These are phyloP conservation scores for Hippocampus kuda DNA, from an alignment of 2,797 vertebrate genomes.

Conservation along the genomic window DNA sequence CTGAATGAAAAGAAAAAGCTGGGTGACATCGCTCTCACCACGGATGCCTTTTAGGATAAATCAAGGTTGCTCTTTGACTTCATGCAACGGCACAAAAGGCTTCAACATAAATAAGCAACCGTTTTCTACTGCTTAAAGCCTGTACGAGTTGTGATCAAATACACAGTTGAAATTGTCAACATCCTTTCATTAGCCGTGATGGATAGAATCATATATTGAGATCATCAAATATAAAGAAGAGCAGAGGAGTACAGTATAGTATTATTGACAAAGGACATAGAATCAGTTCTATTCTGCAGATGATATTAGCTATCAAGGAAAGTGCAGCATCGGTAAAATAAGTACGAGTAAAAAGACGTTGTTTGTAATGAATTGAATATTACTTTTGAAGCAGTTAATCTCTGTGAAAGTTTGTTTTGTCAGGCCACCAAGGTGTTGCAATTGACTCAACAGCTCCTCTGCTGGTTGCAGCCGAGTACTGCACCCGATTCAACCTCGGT, in stretches of 20 bases:
- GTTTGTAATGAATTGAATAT: not conserved
- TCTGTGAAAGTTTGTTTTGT: not conserved
- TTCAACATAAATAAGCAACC: not conserved
- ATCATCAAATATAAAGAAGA: no score
- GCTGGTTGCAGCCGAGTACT: not conserved
- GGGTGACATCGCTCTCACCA: constrained; percentile 39
- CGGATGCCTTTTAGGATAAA: constrained; percentile 45
- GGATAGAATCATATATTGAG: no score
- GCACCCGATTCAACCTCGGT: not conserved
- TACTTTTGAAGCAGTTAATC: not conserved
- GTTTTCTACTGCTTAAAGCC: not conserved
- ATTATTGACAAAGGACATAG: no score
- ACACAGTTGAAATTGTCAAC: no score
- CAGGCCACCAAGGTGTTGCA: not conserved
- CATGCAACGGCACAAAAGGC: constrained; percentile 18
- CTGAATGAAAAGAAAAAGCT: constrained; percentile 22
- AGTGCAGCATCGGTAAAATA: no score
- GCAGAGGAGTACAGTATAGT: no score
- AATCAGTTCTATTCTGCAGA: no score
- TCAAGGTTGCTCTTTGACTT: constrained; percentile 40
- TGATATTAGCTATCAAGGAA: no score
- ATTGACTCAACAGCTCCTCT: not conserved
- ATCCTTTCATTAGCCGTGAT: no score
- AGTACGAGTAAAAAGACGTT: no score
- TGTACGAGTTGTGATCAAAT: not conserved